Percentiles rank a stretch among this genome's conserved stretches.
phyloP scores from a whole-genome alignment of 2,113 vertebrate species.

The Thomomys bottae region DNA sequence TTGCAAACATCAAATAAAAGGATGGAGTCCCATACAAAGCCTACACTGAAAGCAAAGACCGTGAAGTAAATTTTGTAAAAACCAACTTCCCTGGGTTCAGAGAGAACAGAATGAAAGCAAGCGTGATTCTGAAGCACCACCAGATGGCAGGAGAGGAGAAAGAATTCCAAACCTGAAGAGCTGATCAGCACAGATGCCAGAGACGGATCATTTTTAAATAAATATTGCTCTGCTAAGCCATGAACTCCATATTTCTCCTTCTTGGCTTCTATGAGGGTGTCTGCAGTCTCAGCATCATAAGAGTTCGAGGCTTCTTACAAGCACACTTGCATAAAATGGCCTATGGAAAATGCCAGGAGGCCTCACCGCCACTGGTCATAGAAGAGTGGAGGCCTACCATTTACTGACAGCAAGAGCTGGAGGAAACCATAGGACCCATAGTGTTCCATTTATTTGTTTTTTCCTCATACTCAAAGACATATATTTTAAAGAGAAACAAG shows the following conservation, averaged over 20 bases:
- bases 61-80: neutral
- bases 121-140: slow-evolving; percentile 57
- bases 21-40: too few relatives aligned
- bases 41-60: slow-evolving; percentile 11
- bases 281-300: neutral
- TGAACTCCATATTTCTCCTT: neutral
- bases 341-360: neutral
- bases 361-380: accelerated
- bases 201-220: neutral
- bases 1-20: neutral
- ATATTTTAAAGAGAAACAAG: neutral
- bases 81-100: neutral
- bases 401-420: accelerated
- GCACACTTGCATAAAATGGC: too few relatives aligned
- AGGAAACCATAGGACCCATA: neutral
- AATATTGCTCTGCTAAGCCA: accelerated
- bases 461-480: neutral
- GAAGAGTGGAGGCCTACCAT: too few relatives aligned
- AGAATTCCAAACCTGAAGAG: slow-evolving; percentile 39
- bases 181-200: neutral
- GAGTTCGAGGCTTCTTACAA: neutral
- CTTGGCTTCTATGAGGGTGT: neutral
- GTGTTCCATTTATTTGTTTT: neutral
- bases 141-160: slow-evolving; percentile 85
- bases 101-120: neutral